Base-by-base conservation (phyloP, 2,797 vertebrate genomes). In the Mormyrops attenuatus region DNA sequence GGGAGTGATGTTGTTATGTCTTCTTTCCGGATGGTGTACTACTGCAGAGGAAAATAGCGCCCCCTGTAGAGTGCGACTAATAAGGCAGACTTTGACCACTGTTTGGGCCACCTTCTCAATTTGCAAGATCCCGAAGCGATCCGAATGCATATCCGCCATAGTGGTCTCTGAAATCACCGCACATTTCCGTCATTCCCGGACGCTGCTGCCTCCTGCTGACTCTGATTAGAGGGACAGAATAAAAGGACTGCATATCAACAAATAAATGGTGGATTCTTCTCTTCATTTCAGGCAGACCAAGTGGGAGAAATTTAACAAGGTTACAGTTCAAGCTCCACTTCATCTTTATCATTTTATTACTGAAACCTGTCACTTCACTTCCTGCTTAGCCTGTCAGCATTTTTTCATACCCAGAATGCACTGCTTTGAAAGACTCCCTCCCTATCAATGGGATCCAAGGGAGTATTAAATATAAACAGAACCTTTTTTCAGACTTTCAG, bases 321-420 rank as follows among this genome's bases (percentile, higher is more conserved):
- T 60, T 88, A 38, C 47, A 90, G 77, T 52, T 80, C 52, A 88
- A 88, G 57, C 89, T 91, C 89, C 57, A 55, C 63, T 66, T 66
- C 26, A 91, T 49, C 69, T 85, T 50, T 85, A 26, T 2, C 41
- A n/a, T 9, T 47, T 22, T 50, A 50, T 50, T 2, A 30, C 9
- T 17, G 22, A 50, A 52, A 52, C 22, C 50, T 26, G 49, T 26
- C 50, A 80, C 38, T 80, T 89, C 30, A 84, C 50, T 82, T 89
- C 8, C 69, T 57, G 34, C n/a, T 34, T 38, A 57, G 50, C 6
- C 17, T 20, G 34, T 9, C 53, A 38, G 44, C 34, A 63, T 63
- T 20, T 11, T 2, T 9, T 20, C 13, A 44, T 60, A 84, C 77
- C 88, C 38, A 84, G 22, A 85, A 89, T 89, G 77, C 88, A 20